These are phyloP conservation scores for Pristionchus fissidentatus DNA, from an alignment of 2,888 invertebrate genomes.

Conservation along the genomic window DNA sequence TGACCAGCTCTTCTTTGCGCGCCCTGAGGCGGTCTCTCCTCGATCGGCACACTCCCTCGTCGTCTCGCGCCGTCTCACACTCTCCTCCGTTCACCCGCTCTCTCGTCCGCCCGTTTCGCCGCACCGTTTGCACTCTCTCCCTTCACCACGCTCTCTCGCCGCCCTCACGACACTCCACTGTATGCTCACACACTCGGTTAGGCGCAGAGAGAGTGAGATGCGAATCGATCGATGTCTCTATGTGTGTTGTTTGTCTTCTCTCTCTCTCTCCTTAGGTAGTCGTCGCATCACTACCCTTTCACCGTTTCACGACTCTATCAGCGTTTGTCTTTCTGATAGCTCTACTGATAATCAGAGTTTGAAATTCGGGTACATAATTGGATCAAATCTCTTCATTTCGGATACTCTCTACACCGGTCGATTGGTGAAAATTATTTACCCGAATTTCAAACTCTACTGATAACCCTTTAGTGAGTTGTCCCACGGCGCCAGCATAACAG, in stretches of 20 bases:
- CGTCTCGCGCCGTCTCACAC: not conserved
- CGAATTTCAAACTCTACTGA: not conserved
- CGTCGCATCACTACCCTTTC: conserved; percentile 20
- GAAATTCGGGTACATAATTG: not conserved
- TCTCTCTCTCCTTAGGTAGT: conserved; percentile 11
- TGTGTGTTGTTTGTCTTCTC: conserved; percentile 26
- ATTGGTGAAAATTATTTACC: not conserved
- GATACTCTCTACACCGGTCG: not conserved
- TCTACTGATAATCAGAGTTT: not conserved
- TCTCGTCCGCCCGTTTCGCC: not conserved
- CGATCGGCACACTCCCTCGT: conserved; percentile 2
- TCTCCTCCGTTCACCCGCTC: not conserved
- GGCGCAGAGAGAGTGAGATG: not conserved
- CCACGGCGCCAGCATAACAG: conserved; percentile 11
- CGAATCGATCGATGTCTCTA: conserved; percentile 5
- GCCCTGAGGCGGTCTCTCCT: not conserved
- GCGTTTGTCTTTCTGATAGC: too few species aligned
- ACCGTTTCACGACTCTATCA: too few species aligned
- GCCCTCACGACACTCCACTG: conserved; percentile 14
- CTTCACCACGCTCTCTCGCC: not conserved
- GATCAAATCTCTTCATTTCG: not conserved
- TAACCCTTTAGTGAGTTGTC: too few species aligned
- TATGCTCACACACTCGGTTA: not conserved
- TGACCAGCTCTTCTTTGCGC: conserved; percentile 30
- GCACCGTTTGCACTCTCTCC: not conserved